Percentiles rank a stretch among this genome's conserved stretches.
Conservation (phyloP, 2,888 invertebrate genomes). For the Aphelenchoides bicaudatus region DNA sequence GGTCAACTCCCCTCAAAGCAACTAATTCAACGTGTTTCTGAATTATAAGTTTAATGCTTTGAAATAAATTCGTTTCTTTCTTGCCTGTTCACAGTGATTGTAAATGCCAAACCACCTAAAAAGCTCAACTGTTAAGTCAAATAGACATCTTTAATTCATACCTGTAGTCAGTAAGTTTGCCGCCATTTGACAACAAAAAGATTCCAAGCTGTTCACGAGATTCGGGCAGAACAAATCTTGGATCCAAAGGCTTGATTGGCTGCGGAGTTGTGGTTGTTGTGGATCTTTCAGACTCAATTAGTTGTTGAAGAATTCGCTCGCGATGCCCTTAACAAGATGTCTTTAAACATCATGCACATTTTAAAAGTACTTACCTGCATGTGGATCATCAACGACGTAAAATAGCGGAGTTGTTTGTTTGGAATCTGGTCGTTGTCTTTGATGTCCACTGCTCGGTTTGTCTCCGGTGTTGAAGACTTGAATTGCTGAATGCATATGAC, state of each 20-base stretch:
- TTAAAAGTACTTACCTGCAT: too few species aligned
- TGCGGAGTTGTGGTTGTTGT: not conserved
- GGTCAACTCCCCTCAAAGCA: conserved; percentile 35
- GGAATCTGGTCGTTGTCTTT: not conserved
- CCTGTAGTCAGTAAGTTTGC: conserved; percentile 43
- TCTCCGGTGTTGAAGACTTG: not conserved
- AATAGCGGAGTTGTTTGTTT: conserved; percentile 6
- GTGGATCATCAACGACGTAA: conserved; percentile 24
- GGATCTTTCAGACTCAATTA: conserved; percentile 19
- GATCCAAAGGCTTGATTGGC: conserved; percentile 26
- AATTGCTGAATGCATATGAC: conserved; percentile 1
- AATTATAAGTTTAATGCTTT: conserved; percentile 7
- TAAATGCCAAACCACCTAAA: conserved; percentile 50
- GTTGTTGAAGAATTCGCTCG: conserved; percentile 23
- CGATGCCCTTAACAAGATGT: too few species aligned
- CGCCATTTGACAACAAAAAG: conserved; percentile 37
- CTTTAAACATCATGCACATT: too few species aligned
- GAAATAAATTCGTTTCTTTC: not conserved
- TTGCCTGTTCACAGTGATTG: conserved; percentile 41
- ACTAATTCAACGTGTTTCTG: conserved; percentile 38
- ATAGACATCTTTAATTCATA: too few species aligned
- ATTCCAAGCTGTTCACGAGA: conserved; percentile 29
- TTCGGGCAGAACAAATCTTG: conserved; percentile 34
- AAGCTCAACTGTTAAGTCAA: too few species aligned
- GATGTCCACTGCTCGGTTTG: not conserved